phyloP scores from a whole-genome alignment of 1,140 invertebrate species.

The Lepidurus arcticus region DNA sequence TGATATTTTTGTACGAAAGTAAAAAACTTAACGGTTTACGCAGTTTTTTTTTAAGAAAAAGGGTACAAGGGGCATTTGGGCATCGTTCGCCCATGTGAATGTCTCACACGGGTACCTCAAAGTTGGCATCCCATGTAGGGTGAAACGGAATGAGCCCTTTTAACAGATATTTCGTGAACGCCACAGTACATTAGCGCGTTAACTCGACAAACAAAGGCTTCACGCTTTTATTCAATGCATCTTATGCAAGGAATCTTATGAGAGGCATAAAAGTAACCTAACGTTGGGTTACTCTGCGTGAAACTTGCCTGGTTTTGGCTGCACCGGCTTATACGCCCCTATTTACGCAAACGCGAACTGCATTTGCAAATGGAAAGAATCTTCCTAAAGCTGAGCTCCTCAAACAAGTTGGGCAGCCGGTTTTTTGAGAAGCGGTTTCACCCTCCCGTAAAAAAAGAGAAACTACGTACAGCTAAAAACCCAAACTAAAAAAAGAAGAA shows the following conservation, averaged over 20 bases:
- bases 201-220: constrained; percentile 14
- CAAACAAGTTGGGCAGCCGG: not conserved
- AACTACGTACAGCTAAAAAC: not conserved
- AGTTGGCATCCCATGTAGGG: not conserved
- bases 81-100: not conserved
- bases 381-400: no score
- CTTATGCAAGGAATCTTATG: not conserved
- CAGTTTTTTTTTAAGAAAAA: no score
- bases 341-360: no score
- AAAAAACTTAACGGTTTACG: no score
- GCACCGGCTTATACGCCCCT: no score
- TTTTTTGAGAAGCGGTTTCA: constrained; percentile 4
- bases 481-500: not conserved
- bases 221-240: not conserved
- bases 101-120: not conserved
- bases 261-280: not conserved
- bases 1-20: no score
- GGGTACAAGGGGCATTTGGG: not conserved
- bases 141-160: not conserved
- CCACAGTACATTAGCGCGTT: not conserved
- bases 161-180: not conserved
- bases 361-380: no score
- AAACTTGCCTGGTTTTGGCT: not conserved
- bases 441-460: not conserved
- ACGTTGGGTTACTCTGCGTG: not conserved